Evolutionary conservation across 2,888 invertebrate genomes (phyloP).

Genomic region (Drosophila ustulata): DNA sequence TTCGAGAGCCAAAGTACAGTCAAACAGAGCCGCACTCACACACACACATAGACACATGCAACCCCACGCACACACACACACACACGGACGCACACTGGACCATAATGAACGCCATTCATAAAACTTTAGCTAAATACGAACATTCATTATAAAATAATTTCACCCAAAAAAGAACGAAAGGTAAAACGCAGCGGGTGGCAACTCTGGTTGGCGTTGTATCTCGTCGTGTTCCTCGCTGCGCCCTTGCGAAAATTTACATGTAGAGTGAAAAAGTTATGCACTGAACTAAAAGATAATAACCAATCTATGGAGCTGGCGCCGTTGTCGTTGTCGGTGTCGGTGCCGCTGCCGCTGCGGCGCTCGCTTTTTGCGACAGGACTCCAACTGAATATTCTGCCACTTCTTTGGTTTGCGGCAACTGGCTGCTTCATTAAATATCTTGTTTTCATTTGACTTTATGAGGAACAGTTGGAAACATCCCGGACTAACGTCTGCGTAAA

Average conservation of each 20-base stretch:
- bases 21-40: conserved; percentile 21
- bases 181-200: conserved; percentile 37
- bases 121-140: conserved; percentile 79
- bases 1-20: conserved; percentile 40
- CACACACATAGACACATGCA: conserved; percentile 10
- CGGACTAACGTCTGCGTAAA: not conserved
- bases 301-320: conserved; percentile 62
- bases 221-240: not conserved
- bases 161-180: conserved; percentile 42
- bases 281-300: conserved; percentile 74
- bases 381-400: conserved; percentile 28
- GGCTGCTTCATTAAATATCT: conserved; percentile 72
- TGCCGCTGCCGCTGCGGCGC: conserved; percentile 28
- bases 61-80: not conserved
- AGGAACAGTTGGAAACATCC: conserved; percentile 4
- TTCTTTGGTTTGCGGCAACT: conserved; percentile 27
- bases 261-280: conserved; percentile 75
- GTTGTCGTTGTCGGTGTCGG: conserved; percentile 14
- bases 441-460: conserved; percentile 41
- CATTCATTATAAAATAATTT: conserved; percentile 81
- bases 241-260: conserved; percentile 68
- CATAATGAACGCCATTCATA: conserved; percentile 80
- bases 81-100: not conserved
- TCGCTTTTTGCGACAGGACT: conserved; percentile 21
- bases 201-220: conserved; percentile 21